Percentiles rank a stretch among this genome's conserved stretches.
phyloP scores from a whole-genome alignment of 2,113 vertebrate genomes.

The Brienomyrus longianalis region DNA sequence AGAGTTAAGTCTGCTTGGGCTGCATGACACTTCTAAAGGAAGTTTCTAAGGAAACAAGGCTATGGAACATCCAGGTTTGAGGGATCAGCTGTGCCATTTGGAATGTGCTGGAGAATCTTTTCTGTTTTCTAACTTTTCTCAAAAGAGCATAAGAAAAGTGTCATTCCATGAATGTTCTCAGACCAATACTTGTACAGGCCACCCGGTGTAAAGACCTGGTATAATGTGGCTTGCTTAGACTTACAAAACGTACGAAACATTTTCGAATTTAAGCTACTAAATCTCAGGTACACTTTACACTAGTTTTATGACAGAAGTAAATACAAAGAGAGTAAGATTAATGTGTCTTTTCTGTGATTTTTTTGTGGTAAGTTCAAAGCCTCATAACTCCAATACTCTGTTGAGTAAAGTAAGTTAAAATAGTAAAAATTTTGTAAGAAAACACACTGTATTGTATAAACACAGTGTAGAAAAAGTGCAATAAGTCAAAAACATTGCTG shows the following conservation, averaged over 20 bases:
- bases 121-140: neutral
- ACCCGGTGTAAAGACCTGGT: neutral
- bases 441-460: neutral
- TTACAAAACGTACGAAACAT: neutral
- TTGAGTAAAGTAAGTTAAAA: neutral
- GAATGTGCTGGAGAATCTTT: neutral
- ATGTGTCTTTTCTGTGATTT: neutral
- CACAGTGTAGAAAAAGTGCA: neutral
- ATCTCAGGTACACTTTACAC: neutral
- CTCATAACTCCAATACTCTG: neutral
- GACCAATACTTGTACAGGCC: neutral
- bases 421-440: neutral
- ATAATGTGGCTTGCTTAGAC: neutral
- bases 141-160: neutral
- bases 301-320: neutral
- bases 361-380: neutral
- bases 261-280: neutral
- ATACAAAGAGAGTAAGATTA: neutral
- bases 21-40: neutral
- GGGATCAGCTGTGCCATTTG: neutral
- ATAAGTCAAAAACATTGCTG: neutral
- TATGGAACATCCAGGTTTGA: neutral
- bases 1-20: neutral
- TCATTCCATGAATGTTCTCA: neutral
- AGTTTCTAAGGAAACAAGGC: neutral